These are phyloP conservation scores for Caenorhabditis brenneri DNA, from an alignment of 1,140 invertebrate species.

Conservation along the genomic window DNA sequence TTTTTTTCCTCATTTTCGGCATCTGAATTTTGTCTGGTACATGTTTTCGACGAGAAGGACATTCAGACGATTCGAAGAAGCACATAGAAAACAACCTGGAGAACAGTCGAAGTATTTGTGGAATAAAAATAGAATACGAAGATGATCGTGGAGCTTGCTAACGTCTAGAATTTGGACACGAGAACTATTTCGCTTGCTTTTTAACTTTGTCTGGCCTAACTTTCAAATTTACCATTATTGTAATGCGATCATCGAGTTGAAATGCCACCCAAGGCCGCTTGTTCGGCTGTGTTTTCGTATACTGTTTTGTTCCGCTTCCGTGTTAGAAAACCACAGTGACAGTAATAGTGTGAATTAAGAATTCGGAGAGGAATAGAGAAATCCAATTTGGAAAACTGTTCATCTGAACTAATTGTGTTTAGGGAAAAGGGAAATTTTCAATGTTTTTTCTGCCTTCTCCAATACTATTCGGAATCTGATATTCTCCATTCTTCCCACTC, in stretches of 20 bases:
- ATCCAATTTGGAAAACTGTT: slow-evolving; percentile 25
- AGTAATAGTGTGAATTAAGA: not conserved
- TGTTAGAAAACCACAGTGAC: slow-evolving; percentile 18
- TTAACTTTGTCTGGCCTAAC: not conserved
- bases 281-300: not conserved
- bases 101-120: too few species aligned
- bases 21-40: not conserved
- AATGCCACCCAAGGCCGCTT: slow-evolving; percentile 1
- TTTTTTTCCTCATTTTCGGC: not conserved
- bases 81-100: too few species aligned
- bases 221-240: not conserved
- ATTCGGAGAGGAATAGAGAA: not conserved
- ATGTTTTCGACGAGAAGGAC: not conserved
- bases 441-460: not conserved
- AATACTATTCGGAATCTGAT: not conserved
- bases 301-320: slow-evolving; percentile 25
- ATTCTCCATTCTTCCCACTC: not conserved
- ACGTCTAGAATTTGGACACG: too few species aligned
- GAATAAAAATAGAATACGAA: too few species aligned
- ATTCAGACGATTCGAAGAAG: too few species aligned
- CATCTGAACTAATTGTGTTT: slow-evolving; percentile 1
- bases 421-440: not conserved
- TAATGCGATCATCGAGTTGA: not conserved
- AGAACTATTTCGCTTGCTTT: not conserved
- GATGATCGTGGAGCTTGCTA: too few species aligned